Base-by-base conservation (phyloP, 2,888 invertebrate genomes). In the Polydesmus complanatus region DNA sequence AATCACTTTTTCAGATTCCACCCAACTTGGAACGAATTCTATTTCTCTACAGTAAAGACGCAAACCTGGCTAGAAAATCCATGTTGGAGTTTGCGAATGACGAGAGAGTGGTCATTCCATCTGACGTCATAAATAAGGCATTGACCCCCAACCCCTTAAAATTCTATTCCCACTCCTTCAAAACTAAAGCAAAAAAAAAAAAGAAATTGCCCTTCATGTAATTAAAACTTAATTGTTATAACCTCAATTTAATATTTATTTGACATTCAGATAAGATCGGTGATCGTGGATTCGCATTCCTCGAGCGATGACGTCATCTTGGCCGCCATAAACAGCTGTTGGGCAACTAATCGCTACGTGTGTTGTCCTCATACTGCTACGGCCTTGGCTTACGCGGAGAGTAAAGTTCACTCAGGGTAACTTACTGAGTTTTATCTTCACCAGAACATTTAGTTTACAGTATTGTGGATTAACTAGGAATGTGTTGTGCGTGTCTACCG, bases 311-410 rank as follows among this genome's bases (percentile, higher is more conserved):
- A 68, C 2, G 68, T 64, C 1, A 73, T 75, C 56, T 68, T 68
- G 58, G 56, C 61, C 8, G 70, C 73, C 0, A 75, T 76, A 67
- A 66, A 62, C 53, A 64, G 67, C 56, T 71, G 72, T 59, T 75
- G 71, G 70, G 64, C 68, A 26, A 69, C 70, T 51, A 69, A 73
- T 63, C 56, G 68, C n/a, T 76, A 76, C 67, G 61, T 70, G 59
- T 60, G 74, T 2, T 77, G 76, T 67, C 77, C 77, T 2, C 77
- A 77, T 65, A 75, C 76, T 1, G 75, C 76, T 2, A 69, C 70
- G 1, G 76, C 72, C 27, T 70, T 72, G 14, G 67, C 71, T 19
- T 74, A 72, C 49, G 14, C n/a, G n/a, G n/a, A n/a, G n/a, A n/a
- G n/a, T n/a, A n/a, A n/a, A n/a, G n/a, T n/a, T n/a, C n/a, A n/a